Percentiles rank a stretch among this genome's conserved stretches.
phyloP scores from a whole-genome alignment of 1,140 invertebrate genomes.

The Pomacea maculata region DNA sequence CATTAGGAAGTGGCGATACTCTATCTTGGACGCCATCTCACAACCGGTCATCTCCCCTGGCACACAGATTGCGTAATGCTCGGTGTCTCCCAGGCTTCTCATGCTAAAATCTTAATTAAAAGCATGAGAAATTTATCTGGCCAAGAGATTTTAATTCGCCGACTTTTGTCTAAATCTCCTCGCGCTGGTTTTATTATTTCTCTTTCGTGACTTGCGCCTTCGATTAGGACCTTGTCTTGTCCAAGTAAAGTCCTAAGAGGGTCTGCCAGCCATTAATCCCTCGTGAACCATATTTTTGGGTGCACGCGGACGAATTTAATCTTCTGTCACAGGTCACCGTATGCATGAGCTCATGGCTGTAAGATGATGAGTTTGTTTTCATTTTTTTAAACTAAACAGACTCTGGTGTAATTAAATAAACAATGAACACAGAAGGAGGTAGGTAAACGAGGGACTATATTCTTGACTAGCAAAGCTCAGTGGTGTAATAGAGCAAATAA shows the following conservation, averaged over 20 bases:
- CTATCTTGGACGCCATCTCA: not conserved
- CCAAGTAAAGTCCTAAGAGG: not conserved
- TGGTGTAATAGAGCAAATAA: too few relatives aligned
- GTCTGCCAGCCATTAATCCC: not conserved
- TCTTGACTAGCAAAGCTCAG: too few relatives aligned
- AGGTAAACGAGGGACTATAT: too few relatives aligned
- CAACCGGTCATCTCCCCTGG: slow-evolving; percentile 6
- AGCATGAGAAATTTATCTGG: slow-evolving; percentile 1
- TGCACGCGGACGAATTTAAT: not conserved
- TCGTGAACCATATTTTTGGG: not conserved
- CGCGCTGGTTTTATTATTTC: slow-evolving; percentile 2
- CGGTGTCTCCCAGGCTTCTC: not conserved
- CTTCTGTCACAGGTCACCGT: not conserved
- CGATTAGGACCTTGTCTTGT: not conserved
- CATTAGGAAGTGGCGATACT: not conserved
- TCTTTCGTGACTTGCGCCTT: not conserved
- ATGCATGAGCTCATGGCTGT: not conserved
- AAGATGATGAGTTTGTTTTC: not conserved
- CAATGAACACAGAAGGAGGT: too few relatives aligned
- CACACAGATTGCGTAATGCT: not conserved
- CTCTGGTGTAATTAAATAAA: too few relatives aligned
- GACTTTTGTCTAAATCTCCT: not conserved
- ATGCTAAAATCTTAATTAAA: slow-evolving; percentile 10
- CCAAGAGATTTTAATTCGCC: not conserved
- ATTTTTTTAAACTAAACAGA: too few relatives aligned